phyloP scores from a whole-genome alignment of 2,113 vertebrate species.

The Castor canadensis region DNA sequence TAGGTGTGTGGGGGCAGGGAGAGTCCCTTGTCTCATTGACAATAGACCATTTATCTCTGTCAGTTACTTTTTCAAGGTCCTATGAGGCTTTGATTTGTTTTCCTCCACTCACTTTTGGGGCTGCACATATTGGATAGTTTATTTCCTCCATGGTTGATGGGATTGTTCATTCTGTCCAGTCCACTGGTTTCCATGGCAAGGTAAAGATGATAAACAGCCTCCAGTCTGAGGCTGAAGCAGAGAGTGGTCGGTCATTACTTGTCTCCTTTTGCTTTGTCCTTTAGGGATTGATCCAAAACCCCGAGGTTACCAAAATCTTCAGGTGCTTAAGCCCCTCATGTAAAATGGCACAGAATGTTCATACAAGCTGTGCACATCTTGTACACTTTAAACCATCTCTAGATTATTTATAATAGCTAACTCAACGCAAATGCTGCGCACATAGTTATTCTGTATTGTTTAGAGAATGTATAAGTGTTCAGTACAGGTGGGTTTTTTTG shows the following conservation, averaged over 20 bases:
- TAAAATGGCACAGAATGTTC: too few species aligned
- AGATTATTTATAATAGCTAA: background rate
- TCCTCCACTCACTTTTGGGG: slow-evolving; percentile 42
- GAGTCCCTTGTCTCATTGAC: background rate
- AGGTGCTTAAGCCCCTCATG: too few species aligned
- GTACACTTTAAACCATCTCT: background rate
- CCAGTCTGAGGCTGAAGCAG: slow-evolving; percentile 47
- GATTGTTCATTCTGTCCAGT: slow-evolving; percentile 58
- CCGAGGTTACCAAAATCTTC: background rate
- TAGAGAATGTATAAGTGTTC: background rate
- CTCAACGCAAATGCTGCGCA: background rate
- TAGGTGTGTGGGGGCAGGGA: background rate
- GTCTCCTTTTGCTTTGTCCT: background rate
- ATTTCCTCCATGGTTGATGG: slow-evolving; percentile 45
- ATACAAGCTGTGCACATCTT: background rate
- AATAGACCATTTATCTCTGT: slow-evolving; percentile 48
- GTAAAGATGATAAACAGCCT: background rate
- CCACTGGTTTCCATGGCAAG: slow-evolving; percentile 42
- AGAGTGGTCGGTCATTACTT: background rate
- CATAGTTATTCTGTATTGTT: background rate
- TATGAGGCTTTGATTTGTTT: slow-evolving; percentile 37
- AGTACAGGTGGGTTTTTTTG: background rate
- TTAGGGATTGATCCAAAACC: background rate
- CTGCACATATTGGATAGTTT: slow-evolving; percentile 68
- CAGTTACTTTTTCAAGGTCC: slow-evolving; percentile 33